phyloP scores from a whole-genome alignment of 2,797 vertebrate species.

The Borostomias antarcticus region DNA sequence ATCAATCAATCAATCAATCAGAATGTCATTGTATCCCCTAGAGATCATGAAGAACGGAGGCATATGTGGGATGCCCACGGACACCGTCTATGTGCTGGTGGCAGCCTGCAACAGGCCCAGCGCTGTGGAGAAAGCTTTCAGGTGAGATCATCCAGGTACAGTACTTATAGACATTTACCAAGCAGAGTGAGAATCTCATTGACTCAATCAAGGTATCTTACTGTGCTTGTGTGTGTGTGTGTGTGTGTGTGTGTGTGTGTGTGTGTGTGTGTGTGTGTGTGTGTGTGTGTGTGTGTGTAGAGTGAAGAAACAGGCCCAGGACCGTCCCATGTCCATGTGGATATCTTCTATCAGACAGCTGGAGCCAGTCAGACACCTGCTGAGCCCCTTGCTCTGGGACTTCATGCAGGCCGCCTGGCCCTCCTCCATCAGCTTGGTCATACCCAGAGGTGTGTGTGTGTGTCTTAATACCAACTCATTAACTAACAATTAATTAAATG shows the following conservation, averaged over 20 bases:
- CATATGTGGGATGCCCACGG: constrained; percentile 87
- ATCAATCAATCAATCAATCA: not conserved
- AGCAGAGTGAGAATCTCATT: not conserved
- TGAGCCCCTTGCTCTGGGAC: constrained; percentile 85
- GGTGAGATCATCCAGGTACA: constrained; percentile 64
- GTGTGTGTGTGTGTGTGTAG: constrained; percentile 53
- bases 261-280: not conserved
- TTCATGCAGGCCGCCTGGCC: constrained; percentile 91
- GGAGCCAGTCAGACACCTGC: constrained; percentile 83
- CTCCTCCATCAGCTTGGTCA: constrained; percentile 89
- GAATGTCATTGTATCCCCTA: constrained; percentile 43
- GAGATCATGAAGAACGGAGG: constrained; percentile 90
- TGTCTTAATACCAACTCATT: too few species aligned
- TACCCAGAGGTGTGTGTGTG: constrained; percentile 81
- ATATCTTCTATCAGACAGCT: constrained; percentile 87
- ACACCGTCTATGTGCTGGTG: constrained; percentile 90
- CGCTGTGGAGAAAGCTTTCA: constrained; percentile 86
- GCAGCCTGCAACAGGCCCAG: constrained; percentile 87
- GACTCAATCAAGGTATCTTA: not conserved
- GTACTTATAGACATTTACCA: not conserved
- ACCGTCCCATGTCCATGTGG: constrained; percentile 91
- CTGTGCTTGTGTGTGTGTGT: constrained; percentile 1
- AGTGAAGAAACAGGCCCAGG: constrained; percentile 86
- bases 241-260: not conserved
- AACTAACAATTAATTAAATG: too few species aligned